phyloP scores from a whole-genome alignment of 2,113 vertebrate genomes.

The Cygnus buccinator region DNA sequence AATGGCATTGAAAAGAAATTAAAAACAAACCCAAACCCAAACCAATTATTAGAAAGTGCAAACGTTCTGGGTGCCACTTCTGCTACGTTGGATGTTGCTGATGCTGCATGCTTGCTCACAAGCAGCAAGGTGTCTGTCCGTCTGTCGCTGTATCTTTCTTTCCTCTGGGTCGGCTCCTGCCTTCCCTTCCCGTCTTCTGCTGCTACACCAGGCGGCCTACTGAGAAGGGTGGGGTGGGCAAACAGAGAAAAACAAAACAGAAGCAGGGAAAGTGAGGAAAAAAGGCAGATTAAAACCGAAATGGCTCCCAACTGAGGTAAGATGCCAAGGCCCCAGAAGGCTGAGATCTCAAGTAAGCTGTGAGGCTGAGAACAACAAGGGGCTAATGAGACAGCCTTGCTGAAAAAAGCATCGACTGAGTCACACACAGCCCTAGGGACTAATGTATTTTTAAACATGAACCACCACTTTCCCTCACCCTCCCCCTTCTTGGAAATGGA shows the following conservation, averaged over 20 bases:
- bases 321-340: not conserved
- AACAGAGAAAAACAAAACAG: not conserved
- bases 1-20: constrained; percentile 70
- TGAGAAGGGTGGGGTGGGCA: not conserved
- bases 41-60: constrained; percentile 79
- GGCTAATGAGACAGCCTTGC: constrained; percentile 7
- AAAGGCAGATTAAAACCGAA: constrained; percentile 7
- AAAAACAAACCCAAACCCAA: constrained; percentile 45
- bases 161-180: constrained; percentile 39
- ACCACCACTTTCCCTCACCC: not conserved
- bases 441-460: constrained; percentile 31
- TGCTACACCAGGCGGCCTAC: constrained; percentile 80
- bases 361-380: constrained; percentile 15
- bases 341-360: not conserved
- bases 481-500: not conserved
- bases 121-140: not conserved
- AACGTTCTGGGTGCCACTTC: constrained; percentile 73
- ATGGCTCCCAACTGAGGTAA: not conserved
- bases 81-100: constrained; percentile 62
- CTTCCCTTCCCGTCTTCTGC: constrained; percentile 18
- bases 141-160: constrained; percentile 15
- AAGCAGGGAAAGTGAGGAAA: not conserved
- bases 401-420: constrained; percentile 19
- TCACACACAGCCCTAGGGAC: constrained; percentile 10
- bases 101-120: constrained; percentile 12